phyloP scores from a whole-genome alignment of 1,140 invertebrate genomes.

The Pantala flavescens region DNA sequence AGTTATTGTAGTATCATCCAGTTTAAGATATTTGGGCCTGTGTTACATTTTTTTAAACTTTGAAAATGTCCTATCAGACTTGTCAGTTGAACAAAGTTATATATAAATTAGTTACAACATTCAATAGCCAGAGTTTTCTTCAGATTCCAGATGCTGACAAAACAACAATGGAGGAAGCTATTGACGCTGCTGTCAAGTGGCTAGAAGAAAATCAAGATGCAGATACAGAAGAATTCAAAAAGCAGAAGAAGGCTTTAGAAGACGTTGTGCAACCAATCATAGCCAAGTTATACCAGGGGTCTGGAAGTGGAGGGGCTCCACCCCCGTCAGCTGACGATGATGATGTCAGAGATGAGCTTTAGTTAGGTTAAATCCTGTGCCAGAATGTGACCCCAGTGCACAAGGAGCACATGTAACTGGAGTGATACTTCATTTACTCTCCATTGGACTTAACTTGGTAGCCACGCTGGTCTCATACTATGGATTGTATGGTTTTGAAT shows the following conservation, averaged over 20 bases:
- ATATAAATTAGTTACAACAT: too few relatives aligned
- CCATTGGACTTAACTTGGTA: too few relatives aligned
- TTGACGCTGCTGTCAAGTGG: slow-evolving; percentile 98
- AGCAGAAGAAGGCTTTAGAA: slow-evolving; percentile 95
- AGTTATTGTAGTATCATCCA: too few relatives aligned
- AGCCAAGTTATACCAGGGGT: slow-evolving; percentile 87
- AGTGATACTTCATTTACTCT: too few relatives aligned
- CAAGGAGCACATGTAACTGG: too few relatives aligned
- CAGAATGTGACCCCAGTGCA: too few relatives aligned
- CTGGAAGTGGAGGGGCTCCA: slow-evolving; percentile 62
- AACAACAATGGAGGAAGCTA: slow-evolving; percentile 87
- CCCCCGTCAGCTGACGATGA: slow-evolving; percentile 55
- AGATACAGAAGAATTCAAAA: slow-evolving; percentile 87
- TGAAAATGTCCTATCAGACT: not conserved
- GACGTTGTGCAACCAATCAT: slow-evolving; percentile 95
- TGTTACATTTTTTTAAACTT: not conserved
- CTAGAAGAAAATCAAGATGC: slow-evolving; percentile 91
- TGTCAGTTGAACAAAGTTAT: too few relatives aligned
- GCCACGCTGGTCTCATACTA: too few relatives aligned
- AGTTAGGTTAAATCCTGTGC: slow-evolving; percentile 26
- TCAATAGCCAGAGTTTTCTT: too few relatives aligned
- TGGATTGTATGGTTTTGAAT: not conserved
- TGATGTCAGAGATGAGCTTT: slow-evolving; percentile 79
- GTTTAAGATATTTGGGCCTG: too few relatives aligned
- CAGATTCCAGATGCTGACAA: slow-evolving; percentile 79